These are phyloP conservation scores for Chrysolina oricalcia DNA, from an alignment of 2,888 invertebrate genomes.

Conservation along the genomic window DNA sequence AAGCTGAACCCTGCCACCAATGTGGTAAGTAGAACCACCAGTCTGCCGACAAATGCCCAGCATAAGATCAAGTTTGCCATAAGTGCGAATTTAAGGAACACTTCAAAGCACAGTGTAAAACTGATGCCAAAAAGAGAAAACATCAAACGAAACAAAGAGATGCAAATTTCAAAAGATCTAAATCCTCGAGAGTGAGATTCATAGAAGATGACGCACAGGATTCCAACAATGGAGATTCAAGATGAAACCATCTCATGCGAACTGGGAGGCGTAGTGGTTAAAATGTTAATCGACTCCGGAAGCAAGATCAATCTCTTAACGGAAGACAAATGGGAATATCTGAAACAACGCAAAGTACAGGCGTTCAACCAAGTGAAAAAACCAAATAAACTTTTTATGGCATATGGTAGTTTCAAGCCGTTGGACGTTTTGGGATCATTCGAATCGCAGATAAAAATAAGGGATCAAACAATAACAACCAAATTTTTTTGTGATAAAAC, in stretches of 20 bases:
- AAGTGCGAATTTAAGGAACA: background rate
- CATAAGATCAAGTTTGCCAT: background rate
- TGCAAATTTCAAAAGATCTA: background rate
- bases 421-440: background rate
- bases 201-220: background rate
- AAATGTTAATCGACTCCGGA: constrained; percentile 27
- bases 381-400: background rate
- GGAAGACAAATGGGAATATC: constrained; percentile 8
- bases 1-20: too few species aligned
- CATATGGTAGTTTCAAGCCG: background rate
- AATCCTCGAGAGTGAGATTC: background rate
- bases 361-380: background rate
- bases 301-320: constrained; percentile 7
- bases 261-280: constrained; percentile 4
- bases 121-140: background rate
- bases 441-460: background rate
- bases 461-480: background rate
- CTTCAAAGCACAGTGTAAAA: background rate
- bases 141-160: background rate
- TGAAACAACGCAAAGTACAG: constrained; percentile 15
- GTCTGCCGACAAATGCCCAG: background rate
- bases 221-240: background rate
- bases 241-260: constrained; percentile 10
- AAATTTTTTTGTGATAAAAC: constrained; percentile 19
- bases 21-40: background rate